Percentiles rank a stretch among this genome's conserved stretches.
These are phyloP conservation scores for Fulmarus glacialis DNA, from an alignment of 2,113 vertebrate species.

Conservation along the genomic window DNA sequence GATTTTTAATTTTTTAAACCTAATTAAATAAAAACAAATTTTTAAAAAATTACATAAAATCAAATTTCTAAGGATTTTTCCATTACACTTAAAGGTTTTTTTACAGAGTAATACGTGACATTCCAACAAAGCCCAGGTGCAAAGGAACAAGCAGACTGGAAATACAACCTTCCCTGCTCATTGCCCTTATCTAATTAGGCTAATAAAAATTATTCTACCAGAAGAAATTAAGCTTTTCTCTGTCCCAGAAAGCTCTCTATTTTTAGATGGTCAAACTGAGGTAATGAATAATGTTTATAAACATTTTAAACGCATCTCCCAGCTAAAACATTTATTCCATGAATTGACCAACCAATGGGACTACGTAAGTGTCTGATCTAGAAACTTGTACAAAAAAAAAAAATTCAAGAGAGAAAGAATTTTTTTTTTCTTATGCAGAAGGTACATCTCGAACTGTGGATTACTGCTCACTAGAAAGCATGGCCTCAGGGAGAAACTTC, in stretches of 20 bases:
- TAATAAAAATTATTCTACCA: not conserved
- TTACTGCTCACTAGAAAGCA: not conserved
- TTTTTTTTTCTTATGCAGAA: not conserved
- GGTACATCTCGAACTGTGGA: not conserved
- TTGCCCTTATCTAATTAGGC: not conserved
- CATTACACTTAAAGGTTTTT: not conserved
- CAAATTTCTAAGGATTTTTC: not conserved
- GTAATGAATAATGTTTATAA: not conserved
- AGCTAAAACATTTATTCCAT: not conserved
- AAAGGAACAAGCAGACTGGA: not conserved
- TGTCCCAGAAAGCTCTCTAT: conserved; percentile 27
- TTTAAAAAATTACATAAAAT: no score
- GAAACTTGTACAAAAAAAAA: not conserved
- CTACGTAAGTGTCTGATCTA: not conserved
- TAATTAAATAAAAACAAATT: not conserved
- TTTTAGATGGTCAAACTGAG: not conserved
- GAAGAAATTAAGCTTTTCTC: not conserved
- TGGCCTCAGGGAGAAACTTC: not conserved
- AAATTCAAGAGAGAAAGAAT: not conserved
- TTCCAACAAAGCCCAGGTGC: not conserved
- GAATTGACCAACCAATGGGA: not conserved
- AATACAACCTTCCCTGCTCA: not conserved
- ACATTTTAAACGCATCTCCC: not conserved
- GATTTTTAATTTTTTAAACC: not conserved
- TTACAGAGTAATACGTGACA: not conserved